These are phyloP conservation scores for Drosophila subsilvestris DNA, from an alignment of 2,888 invertebrate species.

Conservation along the genomic window DNA sequence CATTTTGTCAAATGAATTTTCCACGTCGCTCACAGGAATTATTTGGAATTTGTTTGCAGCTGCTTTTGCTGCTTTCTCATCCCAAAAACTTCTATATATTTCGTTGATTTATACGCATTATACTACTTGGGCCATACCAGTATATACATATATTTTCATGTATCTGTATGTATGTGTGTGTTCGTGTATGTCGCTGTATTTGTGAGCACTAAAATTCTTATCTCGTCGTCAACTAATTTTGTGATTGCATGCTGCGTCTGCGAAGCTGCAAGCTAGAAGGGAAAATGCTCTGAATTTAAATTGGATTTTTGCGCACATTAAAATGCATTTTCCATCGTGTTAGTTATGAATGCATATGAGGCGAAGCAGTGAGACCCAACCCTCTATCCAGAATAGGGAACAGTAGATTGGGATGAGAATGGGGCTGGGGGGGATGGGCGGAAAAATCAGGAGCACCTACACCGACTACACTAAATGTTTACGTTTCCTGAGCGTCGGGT, in stretches of 20 bases:
- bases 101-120: conserved; percentile 76
- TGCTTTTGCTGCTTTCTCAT: conserved; percentile 10
- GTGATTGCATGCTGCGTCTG: conserved; percentile 67
- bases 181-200: conserved; percentile 13
- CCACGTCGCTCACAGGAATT: conserved; percentile 75
- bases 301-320: conserved; percentile 82
- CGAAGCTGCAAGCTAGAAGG: conserved; percentile 29
- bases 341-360: conserved; percentile 79
- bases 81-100: conserved; percentile 39
- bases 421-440: no score
- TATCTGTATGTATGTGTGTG: neutral
- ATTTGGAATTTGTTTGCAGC: conserved; percentile 75
- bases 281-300: conserved; percentile 83
- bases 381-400: neutral
- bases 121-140: conserved; percentile 17
- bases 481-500: conserved; percentile 75
- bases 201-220: conserved; percentile 70
- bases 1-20: conserved; percentile 81
- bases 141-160: no score
- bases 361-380: neutral
- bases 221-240: conserved; percentile 78
- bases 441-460: conserved; percentile 10
- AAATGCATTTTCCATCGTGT: conserved; percentile 77
- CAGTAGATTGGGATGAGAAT: neutral
- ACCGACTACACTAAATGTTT: conserved; percentile 72